Conservation (phyloP, 2,113 vertebrate genomes). For the Grantiella picta region DNA sequence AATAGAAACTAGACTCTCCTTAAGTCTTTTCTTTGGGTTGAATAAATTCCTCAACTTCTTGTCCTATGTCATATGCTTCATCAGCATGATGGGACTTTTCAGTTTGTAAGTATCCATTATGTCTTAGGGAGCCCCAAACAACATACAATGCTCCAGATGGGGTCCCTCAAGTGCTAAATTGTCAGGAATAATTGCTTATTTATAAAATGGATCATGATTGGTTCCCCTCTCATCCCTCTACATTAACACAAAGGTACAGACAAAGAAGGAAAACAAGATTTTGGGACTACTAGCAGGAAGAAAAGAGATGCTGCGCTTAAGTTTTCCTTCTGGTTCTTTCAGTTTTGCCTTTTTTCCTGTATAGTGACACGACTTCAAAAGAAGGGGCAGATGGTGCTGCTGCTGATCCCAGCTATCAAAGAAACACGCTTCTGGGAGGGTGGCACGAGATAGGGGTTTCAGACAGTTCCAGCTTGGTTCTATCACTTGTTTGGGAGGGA, state of each 20-base stretch:
- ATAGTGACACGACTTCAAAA: background rate
- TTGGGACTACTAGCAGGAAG: background rate
- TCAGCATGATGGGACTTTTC: background rate
- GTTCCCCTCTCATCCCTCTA: background rate
- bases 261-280: background rate
- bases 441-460: background rate
- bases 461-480: background rate
- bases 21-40: background rate
- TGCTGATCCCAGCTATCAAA: slow-evolving; percentile 11
- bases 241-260: background rate
- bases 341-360: background rate
- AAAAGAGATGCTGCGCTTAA: background rate
- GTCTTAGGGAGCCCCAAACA: background rate
- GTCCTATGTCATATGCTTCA: background rate
- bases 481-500: background rate
- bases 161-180: background rate
- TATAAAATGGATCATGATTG: background rate
- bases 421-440: background rate
- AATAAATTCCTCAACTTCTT: background rate
- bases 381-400: slow-evolving; percentile 1
- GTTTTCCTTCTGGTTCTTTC: background rate
- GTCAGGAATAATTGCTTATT: background rate
- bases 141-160: background rate
- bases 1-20: background rate
- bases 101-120: background rate